Evolutionary conservation across 2,113 vertebrate species (phyloP).

Genomic region (Salvelinus fontinalis): DNA sequence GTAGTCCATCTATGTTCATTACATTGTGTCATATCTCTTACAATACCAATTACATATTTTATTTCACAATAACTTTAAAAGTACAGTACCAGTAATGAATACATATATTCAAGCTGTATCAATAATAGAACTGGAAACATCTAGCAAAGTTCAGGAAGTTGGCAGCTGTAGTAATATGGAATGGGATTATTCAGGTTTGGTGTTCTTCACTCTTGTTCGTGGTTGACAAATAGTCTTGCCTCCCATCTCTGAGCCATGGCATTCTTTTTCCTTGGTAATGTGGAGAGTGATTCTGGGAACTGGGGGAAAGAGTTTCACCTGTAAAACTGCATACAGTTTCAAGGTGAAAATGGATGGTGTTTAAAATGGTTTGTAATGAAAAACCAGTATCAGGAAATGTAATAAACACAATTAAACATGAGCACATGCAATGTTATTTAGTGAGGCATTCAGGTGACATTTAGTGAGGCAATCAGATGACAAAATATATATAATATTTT

Average conservation of each 20-base stretch:
- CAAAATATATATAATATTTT: no score
- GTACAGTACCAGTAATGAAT: no score
- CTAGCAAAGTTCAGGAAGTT: not conserved
- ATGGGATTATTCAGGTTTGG: no score
- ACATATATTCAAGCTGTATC: not conserved
- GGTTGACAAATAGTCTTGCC: not conserved
- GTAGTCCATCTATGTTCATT: not conserved
- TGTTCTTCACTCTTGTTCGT: not conserved
- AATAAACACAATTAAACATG: no score
- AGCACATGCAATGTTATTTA: no score
- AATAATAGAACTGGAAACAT: not conserved
- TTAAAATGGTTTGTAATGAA: not conserved
- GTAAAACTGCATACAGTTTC: slow-evolving; percentile 1
- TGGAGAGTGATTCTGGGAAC: not conserved
- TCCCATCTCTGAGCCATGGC: not conserved
- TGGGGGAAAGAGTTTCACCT: not conserved
- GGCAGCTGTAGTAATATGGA: not conserved
- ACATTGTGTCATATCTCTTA: no score
- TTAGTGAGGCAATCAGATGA: no score
- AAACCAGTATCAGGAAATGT: no score
- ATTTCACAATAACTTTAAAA: no score
- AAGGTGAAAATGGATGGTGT: not conserved
- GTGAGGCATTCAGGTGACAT: no score
- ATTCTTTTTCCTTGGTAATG: not conserved
- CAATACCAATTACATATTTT: no score